Base-by-base conservation (phyloP, 1,140 invertebrate species). In the Drosophila trapezifrons region DNA sequence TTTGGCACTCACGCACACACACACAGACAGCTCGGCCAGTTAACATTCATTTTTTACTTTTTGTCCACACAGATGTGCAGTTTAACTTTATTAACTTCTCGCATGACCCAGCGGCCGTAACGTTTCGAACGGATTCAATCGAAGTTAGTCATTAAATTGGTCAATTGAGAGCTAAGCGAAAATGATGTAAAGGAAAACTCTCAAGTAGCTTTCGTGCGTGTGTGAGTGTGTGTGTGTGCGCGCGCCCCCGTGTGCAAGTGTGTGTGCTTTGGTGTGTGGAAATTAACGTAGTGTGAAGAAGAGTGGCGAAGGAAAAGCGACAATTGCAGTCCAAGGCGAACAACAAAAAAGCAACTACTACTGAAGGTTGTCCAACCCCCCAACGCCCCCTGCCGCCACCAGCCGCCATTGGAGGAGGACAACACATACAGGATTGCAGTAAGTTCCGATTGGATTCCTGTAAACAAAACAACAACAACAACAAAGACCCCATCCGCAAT, bases 251-350 rank as follows among this genome's bases (percentile, higher is more conserved):
- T 45, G 51, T 55, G 42, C 32, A 20, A 32, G 47, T 57, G 57
- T 59, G 56, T 71, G 43, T 52, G 71, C 67, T 49, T 80, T 60
- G 77, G 77, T 82, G 79, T 80, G 80, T 84, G 58, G 72, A 84
- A 84, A 84, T 84, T 84, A 84, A 80, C 76, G 81, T 65, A 77
- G 81, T 84, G 80, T 77, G 77, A 84, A 84, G 71, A 70, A 71
- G 80, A 66, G 65, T 74, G 55, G 57, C 59, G 22, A 76, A 55
- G 59, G 78, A 75, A 75, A 75, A 70, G 62, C 54, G 58, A 84
- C 66, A 76, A 63, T 62, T 71, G 49, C 76, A 83, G 47, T 72
- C 45, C 74, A 80, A 84, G 65, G 58, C 70, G 47, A 66, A 56
- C 80, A 76, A 67, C 52, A 71, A 55, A 64, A 67, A 64, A 67